These are phyloP conservation scores for Cotesia vestalis DNA, from an alignment of 1,140 invertebrate species.

Conservation along the genomic window DNA sequence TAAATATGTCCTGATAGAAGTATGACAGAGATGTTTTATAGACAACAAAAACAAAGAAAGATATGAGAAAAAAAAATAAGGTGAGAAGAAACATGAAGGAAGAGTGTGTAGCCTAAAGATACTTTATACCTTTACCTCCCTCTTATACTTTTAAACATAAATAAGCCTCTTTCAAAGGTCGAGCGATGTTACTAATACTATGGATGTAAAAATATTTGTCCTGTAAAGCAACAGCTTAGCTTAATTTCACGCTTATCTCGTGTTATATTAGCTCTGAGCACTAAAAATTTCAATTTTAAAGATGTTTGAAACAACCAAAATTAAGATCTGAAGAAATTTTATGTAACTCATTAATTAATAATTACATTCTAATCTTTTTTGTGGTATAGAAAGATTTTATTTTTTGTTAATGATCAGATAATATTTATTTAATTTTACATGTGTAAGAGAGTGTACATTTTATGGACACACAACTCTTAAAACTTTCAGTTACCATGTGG, in stretches of 20 bases:
- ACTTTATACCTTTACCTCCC: background rate
- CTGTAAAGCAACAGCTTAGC: conserved; percentile 22
- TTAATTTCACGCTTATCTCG: conserved; percentile 29
- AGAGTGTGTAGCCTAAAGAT: background rate
- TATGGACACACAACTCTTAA: no score
- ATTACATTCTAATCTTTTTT: no score
- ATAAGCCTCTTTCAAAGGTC: conserved; percentile 21
- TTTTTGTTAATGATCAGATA: no score
- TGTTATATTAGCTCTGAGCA: background rate
- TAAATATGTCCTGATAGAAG: background rate
- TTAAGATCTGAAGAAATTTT: no score
- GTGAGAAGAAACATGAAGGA: conserved; percentile 3
- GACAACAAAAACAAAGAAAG: background rate
- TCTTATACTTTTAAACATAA: conserved; percentile 4
- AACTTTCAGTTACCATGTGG: no score
- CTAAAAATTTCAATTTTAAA: background rate
- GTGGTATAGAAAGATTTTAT: no score
- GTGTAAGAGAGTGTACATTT: no score
- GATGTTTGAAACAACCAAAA: background rate
- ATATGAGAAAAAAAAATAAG: background rate
- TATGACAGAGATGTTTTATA: background rate
- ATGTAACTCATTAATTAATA: no score
- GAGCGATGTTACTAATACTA: conserved; percentile 4
- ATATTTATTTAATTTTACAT: no score
- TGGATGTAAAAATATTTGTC: conserved; percentile 35